Percentiles rank a stretch among this genome's conserved stretches.
phyloP scores from a whole-genome alignment of 2,797 vertebrate species.

The Bovichtus variegatus region DNA sequence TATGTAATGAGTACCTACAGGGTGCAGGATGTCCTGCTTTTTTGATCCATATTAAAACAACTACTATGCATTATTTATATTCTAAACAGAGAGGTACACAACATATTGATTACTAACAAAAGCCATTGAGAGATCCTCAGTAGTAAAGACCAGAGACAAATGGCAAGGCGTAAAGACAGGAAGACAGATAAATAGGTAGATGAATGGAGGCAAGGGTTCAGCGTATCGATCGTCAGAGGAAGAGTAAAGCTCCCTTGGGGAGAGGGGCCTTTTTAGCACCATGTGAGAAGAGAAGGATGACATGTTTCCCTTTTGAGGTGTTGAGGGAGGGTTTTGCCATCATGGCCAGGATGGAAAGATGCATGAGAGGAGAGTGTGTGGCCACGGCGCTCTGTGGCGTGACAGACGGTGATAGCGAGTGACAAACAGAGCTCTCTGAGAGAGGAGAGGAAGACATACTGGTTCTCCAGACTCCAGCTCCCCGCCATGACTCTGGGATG shows the following conservation, averaged over 20 bases:
- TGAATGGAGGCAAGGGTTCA: constrained; percentile 69
- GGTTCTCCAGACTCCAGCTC: constrained; percentile 72
- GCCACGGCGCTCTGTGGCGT: constrained; percentile 63
- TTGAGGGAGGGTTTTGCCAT: constrained; percentile 49
- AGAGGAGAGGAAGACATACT: constrained; percentile 77
- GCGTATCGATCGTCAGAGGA: constrained; percentile 77
- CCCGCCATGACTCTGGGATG: constrained; percentile 68
- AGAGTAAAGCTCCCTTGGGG: constrained; percentile 66
- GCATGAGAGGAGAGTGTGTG: constrained; percentile 60
- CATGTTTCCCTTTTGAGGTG: constrained; percentile 73
- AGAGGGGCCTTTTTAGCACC: constrained; percentile 75
- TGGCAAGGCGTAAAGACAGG: constrained; percentile 65
- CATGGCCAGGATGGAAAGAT: constrained; percentile 57
- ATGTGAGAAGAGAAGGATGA: constrained; percentile 70
- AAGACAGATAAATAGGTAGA: constrained; percentile 74
- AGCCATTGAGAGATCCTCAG: constrained; percentile 54
- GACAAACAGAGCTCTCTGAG: constrained; percentile 78
- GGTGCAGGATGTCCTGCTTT: constrained; percentile 38
- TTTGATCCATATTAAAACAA: constrained; percentile 32
- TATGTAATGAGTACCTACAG: constrained; percentile 11
- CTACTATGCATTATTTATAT: constrained; percentile 63
- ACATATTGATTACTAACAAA: constrained; percentile 60
- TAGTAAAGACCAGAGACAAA: constrained; percentile 62
- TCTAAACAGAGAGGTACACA: constrained; percentile 36
- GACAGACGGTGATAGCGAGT: constrained; percentile 78